Conservation (phyloP, 2,113 vertebrate genomes). For the Hipposideros armiger region DNA sequence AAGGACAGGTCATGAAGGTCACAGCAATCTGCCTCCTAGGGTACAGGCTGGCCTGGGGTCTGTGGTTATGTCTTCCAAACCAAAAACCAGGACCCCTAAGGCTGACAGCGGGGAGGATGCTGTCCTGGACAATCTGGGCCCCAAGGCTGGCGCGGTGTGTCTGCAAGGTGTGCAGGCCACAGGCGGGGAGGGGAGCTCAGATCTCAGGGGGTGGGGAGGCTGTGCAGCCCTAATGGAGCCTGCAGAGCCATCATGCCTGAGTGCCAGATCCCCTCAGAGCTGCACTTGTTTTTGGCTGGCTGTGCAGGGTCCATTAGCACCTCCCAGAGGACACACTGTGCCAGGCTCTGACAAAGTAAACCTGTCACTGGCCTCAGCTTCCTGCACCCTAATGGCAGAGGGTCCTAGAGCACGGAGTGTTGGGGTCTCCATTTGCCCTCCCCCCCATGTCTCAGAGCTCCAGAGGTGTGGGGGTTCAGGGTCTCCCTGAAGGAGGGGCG, state of each 20-base stretch:
- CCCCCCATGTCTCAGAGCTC: neutral
- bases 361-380: neutral
- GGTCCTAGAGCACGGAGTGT: neutral
- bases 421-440: neutral
- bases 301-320: rapidly evolving
- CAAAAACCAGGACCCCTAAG: too few species aligned
- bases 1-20: neutral
- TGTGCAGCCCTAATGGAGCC: neutral
- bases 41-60: neutral
- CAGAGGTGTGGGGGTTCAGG: neutral
- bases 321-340: neutral
- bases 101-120: neutral
- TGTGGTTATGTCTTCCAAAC: neutral
- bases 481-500: neutral
- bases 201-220: neutral
- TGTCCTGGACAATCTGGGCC: neutral
- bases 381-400: neutral
- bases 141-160: rapidly evolving
- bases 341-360: neutral
- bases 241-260: rapidly evolving
- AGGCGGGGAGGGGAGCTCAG: neutral
- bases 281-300: neutral
- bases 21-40: neutral
- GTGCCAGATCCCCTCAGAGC: neutral
- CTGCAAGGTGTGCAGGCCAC: neutral